Evolutionary conservation across 1,140 invertebrate genomes (phyloP).

Genomic region (Leptopilina clavipes): DNA sequence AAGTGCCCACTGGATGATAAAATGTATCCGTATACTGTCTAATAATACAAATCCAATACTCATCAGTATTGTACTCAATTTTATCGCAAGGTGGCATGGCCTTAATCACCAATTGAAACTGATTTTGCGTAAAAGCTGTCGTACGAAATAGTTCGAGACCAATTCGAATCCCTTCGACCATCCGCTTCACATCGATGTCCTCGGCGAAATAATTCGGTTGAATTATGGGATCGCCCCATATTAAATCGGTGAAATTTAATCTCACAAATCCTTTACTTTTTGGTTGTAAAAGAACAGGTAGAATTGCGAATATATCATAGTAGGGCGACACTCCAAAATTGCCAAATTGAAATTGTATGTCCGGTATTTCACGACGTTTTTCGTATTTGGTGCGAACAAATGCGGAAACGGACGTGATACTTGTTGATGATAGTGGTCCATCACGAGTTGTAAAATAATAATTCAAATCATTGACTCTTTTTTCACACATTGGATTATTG

Average conservation of each 20-base stretch:
- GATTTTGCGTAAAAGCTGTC: not conserved
- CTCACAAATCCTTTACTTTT: slow-evolving; percentile 72
- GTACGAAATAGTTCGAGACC: slow-evolving; percentile 13
- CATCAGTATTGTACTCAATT: slow-evolving; percentile 70
- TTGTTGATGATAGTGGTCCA: not conserved
- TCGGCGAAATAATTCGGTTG: slow-evolving; percentile 76
- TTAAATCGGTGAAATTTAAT: slow-evolving; percentile 72
- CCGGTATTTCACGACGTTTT: not conserved
- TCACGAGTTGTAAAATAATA: not conserved
- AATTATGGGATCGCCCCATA: slow-evolving; percentile 75
- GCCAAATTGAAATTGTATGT: not conserved
- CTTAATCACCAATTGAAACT: not conserved
- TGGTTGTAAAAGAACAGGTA: slow-evolving; percentile 71
- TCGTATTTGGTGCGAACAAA: not conserved
- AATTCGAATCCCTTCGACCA: not conserved
- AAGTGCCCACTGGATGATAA: slow-evolving; percentile 72
- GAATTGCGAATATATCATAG: slow-evolving; percentile 58
- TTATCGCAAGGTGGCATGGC: slow-evolving; percentile 46
- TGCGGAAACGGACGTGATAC: not conserved
- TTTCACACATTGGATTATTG: not conserved
- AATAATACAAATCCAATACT: slow-evolving; percentile 79
- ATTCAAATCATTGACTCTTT: not conserved
- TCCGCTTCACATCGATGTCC: slow-evolving; percentile 54
- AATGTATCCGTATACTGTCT: slow-evolving; percentile 77
- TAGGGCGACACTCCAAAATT: slow-evolving; percentile 34